Evolutionary conservation across 64 coral and sea anemone genomes (phyloP).

Genomic region (Porites lutea): DNA sequence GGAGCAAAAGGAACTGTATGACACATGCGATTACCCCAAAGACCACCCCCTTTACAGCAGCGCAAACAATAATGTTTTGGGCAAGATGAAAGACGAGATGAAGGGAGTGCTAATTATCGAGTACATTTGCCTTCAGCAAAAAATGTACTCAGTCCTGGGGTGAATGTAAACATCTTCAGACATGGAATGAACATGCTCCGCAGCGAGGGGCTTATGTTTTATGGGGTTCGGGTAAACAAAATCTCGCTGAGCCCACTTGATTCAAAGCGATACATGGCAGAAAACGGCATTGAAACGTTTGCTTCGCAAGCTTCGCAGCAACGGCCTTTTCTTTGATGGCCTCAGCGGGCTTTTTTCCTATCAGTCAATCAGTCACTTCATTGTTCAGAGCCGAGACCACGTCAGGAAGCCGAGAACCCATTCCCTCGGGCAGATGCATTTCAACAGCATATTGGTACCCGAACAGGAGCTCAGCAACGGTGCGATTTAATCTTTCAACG

Average conservation of each 20-base stretch:
- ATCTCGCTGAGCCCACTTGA: conserved; percentile 27
- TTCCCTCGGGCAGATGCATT: no score
- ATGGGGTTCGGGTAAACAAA: conserved; percentile 43
- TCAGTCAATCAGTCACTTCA: no score
- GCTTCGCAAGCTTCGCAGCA: conserved; percentile 20
- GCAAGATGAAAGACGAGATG: background rate
- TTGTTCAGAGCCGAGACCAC: no score
- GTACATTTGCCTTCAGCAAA: background rate
- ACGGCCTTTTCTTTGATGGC: conserved; percentile 17
- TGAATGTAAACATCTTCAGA: conserved; percentile 11
- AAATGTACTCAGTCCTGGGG: background rate
- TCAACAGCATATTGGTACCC: no score
- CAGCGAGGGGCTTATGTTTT: conserved; percentile 2
- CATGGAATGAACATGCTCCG: conserved; percentile 37
- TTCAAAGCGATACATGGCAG: conserved; percentile 7
- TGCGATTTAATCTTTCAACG: no score
- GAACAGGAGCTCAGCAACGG: no score
- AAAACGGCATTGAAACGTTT: conserved; percentile 18
- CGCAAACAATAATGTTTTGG: conserved; percentile 1
- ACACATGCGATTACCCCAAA: no score
- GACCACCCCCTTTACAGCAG: background rate
- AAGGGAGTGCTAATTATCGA: background rate
- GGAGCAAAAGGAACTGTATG: no score
- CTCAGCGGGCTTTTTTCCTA: background rate
- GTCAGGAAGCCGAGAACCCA: no score